phyloP scores from a whole-genome alignment of 2,797 vertebrate species.

The Pteronotus mesoamericanus region DNA sequence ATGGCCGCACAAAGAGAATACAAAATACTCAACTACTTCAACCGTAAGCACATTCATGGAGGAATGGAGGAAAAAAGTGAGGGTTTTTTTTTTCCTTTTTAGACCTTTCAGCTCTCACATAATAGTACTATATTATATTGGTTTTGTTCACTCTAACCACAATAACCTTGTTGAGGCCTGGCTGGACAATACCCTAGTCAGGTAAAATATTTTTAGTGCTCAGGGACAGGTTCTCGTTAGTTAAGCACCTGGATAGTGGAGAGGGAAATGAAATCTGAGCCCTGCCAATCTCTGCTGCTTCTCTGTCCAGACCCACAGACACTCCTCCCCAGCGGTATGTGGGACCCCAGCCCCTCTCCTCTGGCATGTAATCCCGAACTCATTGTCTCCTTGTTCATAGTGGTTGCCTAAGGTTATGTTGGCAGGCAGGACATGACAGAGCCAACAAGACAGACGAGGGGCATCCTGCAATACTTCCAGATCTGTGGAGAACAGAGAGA shows the following conservation, averaged over 20 bases:
- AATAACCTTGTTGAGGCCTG: not conserved
- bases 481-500: not conserved
- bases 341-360: not conserved
- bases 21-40: not conserved
- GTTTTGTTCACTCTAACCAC: slow-evolving; percentile 1
- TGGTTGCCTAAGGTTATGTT: not conserved
- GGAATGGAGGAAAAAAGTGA: not conserved
- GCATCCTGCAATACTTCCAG: not conserved
- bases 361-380: not conserved
- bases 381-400: not conserved
- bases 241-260: not conserved
- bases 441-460: not conserved
- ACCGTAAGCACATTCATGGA: not conserved
- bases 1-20: slow-evolving; percentile 6
- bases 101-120: not conserved
- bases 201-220: not conserved
- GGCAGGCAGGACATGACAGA: not conserved
- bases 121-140: not conserved
- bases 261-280: slow-evolving; percentile 15
- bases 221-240: not conserved
- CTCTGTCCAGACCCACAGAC: not conserved
- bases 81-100: not conserved
- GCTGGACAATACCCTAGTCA: not conserved
- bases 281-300: not conserved
- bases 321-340: rapidly evolving